Percentiles rank a stretch among this genome's conserved stretches.
phyloP scores from a whole-genome alignment of 2,888 invertebrate species.

The Allacma fusca region DNA sequence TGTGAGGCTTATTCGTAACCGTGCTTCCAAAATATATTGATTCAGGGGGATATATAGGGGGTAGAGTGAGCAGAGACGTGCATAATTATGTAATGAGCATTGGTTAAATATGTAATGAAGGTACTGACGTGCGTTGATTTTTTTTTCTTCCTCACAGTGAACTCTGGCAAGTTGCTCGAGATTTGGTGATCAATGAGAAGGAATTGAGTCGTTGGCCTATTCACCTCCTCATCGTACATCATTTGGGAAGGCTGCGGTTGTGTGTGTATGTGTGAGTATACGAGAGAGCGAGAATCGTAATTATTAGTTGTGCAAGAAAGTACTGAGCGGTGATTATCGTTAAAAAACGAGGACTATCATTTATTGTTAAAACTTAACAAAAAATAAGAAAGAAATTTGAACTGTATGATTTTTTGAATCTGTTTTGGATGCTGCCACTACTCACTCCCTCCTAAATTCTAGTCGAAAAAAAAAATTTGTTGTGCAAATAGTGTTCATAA shows the following conservation, averaged over 20 bases:
- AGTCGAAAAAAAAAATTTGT: conserved; percentile 29
- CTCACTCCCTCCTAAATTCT: conserved; percentile 40
- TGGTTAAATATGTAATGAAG: neutral
- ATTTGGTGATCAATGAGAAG: conserved; percentile 41
- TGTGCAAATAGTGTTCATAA: conserved; percentile 43
- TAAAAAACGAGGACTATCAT: conserved; percentile 1
- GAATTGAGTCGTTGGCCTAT: conserved; percentile 40
- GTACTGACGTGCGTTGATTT: neutral
- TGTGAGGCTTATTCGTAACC: neutral
- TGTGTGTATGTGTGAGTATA: conserved; percentile 33
- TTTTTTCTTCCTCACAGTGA: conserved; percentile 35
- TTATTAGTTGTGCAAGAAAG: conserved; percentile 26
- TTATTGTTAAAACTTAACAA: too few species aligned
- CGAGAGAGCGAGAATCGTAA: conserved; percentile 10
- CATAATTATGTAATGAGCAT: neutral
- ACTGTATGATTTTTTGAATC: conserved; percentile 21
- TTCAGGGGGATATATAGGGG: neutral
- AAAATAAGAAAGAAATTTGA: too few species aligned
- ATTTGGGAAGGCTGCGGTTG: conserved; percentile 25
- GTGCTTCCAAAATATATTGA: neutral
- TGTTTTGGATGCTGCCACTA: conserved; percentile 36
- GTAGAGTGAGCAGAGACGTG: neutral
- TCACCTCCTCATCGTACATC: conserved; percentile 37
- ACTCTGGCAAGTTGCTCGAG: conserved; percentile 40
- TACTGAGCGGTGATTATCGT: neutral